Evolutionary conservation across 2,888 invertebrate species (phyloP).

Genomic region (Ischnura elegans): DNA sequence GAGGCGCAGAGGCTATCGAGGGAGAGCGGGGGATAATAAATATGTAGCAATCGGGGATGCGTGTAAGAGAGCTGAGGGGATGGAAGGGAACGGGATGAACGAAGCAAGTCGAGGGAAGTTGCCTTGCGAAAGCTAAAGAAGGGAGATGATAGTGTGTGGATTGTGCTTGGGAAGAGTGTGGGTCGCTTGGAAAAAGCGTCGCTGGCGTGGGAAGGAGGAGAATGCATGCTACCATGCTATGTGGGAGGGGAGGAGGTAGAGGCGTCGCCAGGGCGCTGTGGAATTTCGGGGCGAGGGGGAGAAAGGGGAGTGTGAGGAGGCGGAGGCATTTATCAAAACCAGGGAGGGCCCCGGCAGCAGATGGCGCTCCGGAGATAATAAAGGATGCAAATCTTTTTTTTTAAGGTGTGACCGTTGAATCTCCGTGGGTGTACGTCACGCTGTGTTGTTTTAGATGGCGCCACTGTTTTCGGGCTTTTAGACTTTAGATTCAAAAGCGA

Average conservation of each 20-base stretch:
- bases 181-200: neutral
- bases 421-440: slow-evolving; percentile 45
- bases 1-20: neutral
- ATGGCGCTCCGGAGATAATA: slow-evolving; percentile 66
- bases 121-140: neutral
- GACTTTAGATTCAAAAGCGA: slow-evolving; percentile 40
- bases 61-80: neutral
- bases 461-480: slow-evolving; percentile 55
- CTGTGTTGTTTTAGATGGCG: slow-evolving; percentile 47
- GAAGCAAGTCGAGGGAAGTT: neutral
- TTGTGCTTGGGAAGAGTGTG: neutral
- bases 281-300: no score
- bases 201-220: neutral
- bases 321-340: slow-evolving; percentile 40
- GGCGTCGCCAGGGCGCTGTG: neutral
- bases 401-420: slow-evolving; percentile 66
- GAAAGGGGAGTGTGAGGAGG: neutral
- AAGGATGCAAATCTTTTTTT: slow-evolving; percentile 66
- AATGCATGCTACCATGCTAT: no score
- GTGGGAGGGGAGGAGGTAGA: no score
- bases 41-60: neutral
- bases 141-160: neutral
- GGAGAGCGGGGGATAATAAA: neutral
- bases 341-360: slow-evolving; percentile 61
- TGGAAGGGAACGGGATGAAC: neutral